These are phyloP conservation scores for Machimus rusticus DNA, from an alignment of 2,888 invertebrate genomes.

Conservation along the genomic window DNA sequence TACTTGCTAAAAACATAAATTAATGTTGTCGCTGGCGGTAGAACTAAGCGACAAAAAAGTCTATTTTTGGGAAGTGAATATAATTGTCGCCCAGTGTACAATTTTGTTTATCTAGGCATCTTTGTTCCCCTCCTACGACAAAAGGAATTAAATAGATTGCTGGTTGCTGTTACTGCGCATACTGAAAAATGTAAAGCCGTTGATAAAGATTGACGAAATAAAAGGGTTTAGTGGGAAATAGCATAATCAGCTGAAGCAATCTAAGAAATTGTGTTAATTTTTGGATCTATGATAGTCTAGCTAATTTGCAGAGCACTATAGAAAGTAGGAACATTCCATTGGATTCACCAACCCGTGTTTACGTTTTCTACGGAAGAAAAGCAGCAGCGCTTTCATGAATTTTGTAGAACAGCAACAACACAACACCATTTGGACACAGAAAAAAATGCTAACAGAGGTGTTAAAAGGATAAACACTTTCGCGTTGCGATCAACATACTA, in stretches of 20 bases:
- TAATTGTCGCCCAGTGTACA: background rate
- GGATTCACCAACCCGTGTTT: constrained; percentile 10
- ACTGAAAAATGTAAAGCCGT: background rate
- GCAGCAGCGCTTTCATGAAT: constrained; percentile 15
- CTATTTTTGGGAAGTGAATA: background rate
- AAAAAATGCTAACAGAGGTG: background rate
- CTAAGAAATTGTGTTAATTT: background rate
- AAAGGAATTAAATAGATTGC: background rate
- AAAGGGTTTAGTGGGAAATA: background rate
- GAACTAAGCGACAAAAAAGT: background rate
- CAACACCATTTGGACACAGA: constrained; percentile 8
- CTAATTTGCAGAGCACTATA: background rate
- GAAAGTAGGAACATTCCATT: background rate
- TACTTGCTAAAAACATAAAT: background rate
- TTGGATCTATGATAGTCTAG: background rate
- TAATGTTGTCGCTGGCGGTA: background rate
- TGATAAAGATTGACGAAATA: background rate
- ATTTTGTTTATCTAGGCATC: background rate
- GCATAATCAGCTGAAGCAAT: background rate
- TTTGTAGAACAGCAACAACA: constrained; percentile 13
- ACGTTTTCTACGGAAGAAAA: background rate
- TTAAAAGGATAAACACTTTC: background rate
- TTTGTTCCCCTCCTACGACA: background rate
- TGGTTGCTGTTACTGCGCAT: background rate
- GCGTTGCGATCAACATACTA: background rate